These are phyloP conservation scores for Chlorodrepanis virens DNA, from an alignment of 2,113 vertebrate species.

Conservation along the genomic window DNA sequence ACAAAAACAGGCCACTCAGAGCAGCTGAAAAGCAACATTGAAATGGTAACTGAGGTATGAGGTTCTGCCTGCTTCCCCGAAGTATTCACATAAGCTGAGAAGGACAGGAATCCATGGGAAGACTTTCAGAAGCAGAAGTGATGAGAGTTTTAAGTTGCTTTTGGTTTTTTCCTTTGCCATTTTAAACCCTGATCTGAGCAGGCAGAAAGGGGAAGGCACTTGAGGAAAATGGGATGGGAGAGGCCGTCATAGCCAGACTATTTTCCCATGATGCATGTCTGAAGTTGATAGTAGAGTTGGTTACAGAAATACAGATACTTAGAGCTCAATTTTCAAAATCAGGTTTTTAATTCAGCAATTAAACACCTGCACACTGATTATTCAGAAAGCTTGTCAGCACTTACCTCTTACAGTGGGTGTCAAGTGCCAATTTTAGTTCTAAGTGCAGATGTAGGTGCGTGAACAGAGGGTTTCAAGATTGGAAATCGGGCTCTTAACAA, in stretches of 20 bases:
- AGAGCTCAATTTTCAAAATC: constrained; percentile 7
- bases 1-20: neutral
- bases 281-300: neutral
- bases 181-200: neutral
- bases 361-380: constrained; percentile 40
- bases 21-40: neutral
- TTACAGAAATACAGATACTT: constrained; percentile 10
- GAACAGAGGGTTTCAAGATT: neutral
- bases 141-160: neutral
- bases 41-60: neutral
- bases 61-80: too few species aligned
- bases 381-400: neutral
- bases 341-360: constrained; percentile 31
- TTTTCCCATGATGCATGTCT: neutral
- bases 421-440: constrained; percentile 37
- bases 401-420: constrained; percentile 22
- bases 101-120: neutral
- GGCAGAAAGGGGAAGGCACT: neutral
- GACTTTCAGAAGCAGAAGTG: neutral
- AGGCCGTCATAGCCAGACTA: neutral
- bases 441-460: constrained; percentile 22
- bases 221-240: neutral
- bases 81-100: neutral
- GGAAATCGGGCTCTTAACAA: neutral
- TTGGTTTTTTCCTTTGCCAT: neutral